A percentile compares a stretch with the other conserved stretches of the same genome.
phyloP scores from a whole-genome alignment of 2,888 invertebrate species.

The Lasioglossum calceatum region DNA sequence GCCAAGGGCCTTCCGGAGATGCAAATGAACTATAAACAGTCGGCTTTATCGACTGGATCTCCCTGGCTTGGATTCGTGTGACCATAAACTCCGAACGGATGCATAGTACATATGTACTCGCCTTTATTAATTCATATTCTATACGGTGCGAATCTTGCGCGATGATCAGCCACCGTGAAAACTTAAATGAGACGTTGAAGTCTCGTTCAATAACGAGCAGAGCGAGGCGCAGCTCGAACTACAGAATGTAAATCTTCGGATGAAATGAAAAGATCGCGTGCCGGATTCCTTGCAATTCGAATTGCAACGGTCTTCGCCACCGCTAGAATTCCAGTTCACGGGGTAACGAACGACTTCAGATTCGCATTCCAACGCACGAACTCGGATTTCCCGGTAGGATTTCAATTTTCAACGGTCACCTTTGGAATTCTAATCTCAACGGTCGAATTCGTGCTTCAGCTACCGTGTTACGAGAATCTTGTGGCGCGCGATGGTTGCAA shows the following conservation, averaged over 20 bases:
- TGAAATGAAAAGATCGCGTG: background rate
- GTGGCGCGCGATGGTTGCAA: background rate
- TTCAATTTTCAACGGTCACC: background rate
- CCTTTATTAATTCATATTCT: conserved; percentile 5
- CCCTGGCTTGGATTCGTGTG: background rate
- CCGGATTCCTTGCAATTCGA: background rate
- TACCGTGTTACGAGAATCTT: background rate
- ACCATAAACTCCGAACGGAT: conserved; percentile 1
- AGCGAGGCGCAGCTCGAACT: background rate
- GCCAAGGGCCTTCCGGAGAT: conserved; percentile 22
- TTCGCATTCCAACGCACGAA: background rate
- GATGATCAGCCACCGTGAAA: background rate
- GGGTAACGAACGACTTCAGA: background rate
- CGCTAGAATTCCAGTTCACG: background rate
- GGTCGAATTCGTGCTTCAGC: background rate
- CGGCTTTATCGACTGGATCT: conserved; percentile 17
- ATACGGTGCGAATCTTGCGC: background rate
- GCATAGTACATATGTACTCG: background rate
- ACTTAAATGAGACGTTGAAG: background rate
- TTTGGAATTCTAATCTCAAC: background rate
- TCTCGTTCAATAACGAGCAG: background rate
- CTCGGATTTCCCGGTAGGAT: background rate
- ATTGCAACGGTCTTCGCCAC: background rate
- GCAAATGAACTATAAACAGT: background rate
- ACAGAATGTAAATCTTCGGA: background rate